Base-by-base conservation (phyloP, 2,888 invertebrate genomes). In the Trissolcus brochymenae region DNA sequence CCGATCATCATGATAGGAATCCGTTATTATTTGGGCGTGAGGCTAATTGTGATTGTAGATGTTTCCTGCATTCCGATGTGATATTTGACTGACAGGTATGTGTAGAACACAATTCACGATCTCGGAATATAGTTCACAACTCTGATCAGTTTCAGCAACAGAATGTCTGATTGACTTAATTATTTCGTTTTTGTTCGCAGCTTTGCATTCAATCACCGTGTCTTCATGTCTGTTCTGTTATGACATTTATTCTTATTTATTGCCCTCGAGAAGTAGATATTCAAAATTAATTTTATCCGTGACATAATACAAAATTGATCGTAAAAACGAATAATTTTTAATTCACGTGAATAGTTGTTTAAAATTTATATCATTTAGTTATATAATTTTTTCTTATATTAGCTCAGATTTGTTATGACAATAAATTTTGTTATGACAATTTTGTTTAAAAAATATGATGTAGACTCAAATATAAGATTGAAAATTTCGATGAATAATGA, bases 131-230 rank as follows among this genome's bases (percentile, higher is more conserved):
- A 60, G 46, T 73, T 40, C 60, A 54, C 49, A 65, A 73, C 60
- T 73, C 65, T 53, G 60, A 60, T 60, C 55, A 17, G 59, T 71
- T 62, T 71, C 57, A 25, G 57, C 53, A 64, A 29, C 49, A 49
- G 59, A 65, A 53, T 72, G 51, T 65, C 54, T 72, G 72, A 72
- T 72, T 72, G 65, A 54, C 53, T 64, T 62, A 71, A 71, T 64
- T 64, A 62, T 64, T 70, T 62, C 62, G 64, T 64, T 54, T 71
- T 60, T 54, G 60, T 16, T 25, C 35, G 19, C 21, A 21, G 50
- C 13, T 9, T 11, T 29, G 59, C 35, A 35, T 68, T 68, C 54
- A 53, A 55, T 61, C 35, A 11, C 21, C 17, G 53, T 61, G 49
- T 19, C 35, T 54, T 46, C 29, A 46, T 60, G 53, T 9, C 51